Evolutionary conservation across 53 echinoderm and acorn worm genomes (phyloP).

Genomic region (Echinometra lucunter): DNA sequence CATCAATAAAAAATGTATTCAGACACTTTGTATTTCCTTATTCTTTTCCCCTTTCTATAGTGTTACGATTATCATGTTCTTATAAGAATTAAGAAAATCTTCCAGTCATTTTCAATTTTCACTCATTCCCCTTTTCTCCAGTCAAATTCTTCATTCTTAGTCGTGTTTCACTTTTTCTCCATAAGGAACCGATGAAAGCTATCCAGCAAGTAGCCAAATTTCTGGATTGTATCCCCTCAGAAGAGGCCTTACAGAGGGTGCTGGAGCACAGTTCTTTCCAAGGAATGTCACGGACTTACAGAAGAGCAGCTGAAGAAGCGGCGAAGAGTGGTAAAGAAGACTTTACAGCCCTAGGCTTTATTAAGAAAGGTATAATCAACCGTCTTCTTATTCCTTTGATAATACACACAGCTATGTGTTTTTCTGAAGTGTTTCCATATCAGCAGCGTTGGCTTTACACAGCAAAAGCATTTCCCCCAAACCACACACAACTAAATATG

Average conservation of each 20-base stretch:
- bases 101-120: neutral
- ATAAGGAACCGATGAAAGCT: slow-evolving; percentile 2
- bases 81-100: too few relatives aligned
- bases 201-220: slow-evolving; percentile 8
- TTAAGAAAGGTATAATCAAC: neutral
- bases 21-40: too few relatives aligned
- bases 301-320: neutral
- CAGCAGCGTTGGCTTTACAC: too few relatives aligned
- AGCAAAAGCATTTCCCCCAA: too few relatives aligned
- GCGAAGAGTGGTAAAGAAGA: neutral
- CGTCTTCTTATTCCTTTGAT: neutral
- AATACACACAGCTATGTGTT: too few relatives aligned
- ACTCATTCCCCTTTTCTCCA: neutral
- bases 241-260: slow-evolving; percentile 22
- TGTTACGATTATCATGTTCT: too few relatives aligned
- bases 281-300: slow-evolving; percentile 9
- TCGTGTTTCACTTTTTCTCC: too few relatives aligned
- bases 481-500: too few relatives aligned
- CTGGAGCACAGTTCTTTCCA: neutral
- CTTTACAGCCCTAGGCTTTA: neutral
- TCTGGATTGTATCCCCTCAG: neutral
- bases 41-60: too few relatives aligned
- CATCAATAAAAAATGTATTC: too few relatives aligned
- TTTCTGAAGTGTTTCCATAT: too few relatives aligned
- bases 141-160: neutral